These are phyloP conservation scores for Caligus rogercresseyi DNA, from an alignment of 1,140 invertebrate genomes.

Conservation along the genomic window DNA sequence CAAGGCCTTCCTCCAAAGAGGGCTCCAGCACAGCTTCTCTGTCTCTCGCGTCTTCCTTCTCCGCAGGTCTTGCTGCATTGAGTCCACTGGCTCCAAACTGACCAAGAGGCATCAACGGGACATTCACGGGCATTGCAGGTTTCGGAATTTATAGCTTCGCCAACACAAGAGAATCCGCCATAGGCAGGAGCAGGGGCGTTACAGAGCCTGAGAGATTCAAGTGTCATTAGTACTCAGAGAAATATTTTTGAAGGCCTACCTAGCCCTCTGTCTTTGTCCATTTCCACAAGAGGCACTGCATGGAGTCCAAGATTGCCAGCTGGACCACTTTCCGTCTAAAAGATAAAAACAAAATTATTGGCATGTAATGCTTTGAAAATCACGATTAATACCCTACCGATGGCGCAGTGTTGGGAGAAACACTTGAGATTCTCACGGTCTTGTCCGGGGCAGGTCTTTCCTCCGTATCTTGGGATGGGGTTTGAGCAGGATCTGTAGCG, in stretches of 20 bases:
- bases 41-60: neutral
- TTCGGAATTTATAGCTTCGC: constrained; percentile 21
- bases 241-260: neutral
- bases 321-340: neutral
- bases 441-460: constrained; percentile 26
- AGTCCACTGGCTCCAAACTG: neutral
- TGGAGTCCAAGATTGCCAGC: neutral
- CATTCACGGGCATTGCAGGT: neutral
- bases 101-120: neutral
- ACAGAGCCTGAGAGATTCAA: constrained; percentile 41
- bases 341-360: neutral
- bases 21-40: neutral
- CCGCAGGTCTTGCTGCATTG: neutral
- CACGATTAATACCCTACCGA: neutral
- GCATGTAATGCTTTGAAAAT: neutral
- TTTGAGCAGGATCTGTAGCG: constrained; percentile 28
- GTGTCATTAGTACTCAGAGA: neutral
- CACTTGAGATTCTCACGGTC: constrained; percentile 49
- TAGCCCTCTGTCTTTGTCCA: neutral
- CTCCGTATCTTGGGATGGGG: constrained; percentile 29
- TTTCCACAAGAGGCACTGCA: constrained; percentile 6
- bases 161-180: constrained; percentile 42
- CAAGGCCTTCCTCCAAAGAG: neutral
- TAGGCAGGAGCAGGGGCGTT: constrained; percentile 60
- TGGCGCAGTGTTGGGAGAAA: neutral